A percentile compares a stretch with the other conserved stretches of the same genome.
These are phyloP conservation scores for Sapajus apella DNA, from an alignment of 2,113 vertebrate genomes.

Conservation along the genomic window DNA sequence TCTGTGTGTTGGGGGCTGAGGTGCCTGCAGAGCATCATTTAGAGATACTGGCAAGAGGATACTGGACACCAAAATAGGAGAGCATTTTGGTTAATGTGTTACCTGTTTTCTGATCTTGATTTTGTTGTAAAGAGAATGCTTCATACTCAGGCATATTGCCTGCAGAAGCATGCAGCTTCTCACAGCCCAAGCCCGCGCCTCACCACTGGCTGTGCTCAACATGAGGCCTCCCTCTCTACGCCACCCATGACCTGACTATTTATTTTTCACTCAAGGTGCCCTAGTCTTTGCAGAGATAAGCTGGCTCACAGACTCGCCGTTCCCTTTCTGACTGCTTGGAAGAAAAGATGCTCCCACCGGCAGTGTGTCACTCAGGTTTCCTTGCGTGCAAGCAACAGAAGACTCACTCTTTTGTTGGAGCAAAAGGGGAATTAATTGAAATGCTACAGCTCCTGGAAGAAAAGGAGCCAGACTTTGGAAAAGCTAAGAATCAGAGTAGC, in stretches of 20 bases:
- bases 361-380: background rate
- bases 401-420: background rate
- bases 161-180: background rate
- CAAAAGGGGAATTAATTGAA: background rate
- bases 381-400: background rate
- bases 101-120: background rate
- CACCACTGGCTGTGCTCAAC: rapidly evolving
- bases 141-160: rapidly evolving
- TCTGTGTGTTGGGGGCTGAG: background rate
- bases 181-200: rapidly evolving
- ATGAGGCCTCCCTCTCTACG: background rate
- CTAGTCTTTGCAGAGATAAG: background rate
- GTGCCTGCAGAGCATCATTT: background rate
- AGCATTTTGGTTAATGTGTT: background rate
- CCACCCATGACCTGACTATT: too few species aligned
- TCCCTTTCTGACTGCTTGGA: background rate
- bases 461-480: background rate
- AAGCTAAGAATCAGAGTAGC: background rate
- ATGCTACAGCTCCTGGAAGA: background rate
- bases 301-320: background rate
- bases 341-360: background rate
- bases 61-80: background rate
- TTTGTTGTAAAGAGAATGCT: background rate
- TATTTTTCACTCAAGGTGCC: background rate
- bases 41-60: background rate